Evolutionary conservation across 2,113 vertebrate genomes (phyloP).

Genomic region (Opisthocomus hoazin): DNA sequence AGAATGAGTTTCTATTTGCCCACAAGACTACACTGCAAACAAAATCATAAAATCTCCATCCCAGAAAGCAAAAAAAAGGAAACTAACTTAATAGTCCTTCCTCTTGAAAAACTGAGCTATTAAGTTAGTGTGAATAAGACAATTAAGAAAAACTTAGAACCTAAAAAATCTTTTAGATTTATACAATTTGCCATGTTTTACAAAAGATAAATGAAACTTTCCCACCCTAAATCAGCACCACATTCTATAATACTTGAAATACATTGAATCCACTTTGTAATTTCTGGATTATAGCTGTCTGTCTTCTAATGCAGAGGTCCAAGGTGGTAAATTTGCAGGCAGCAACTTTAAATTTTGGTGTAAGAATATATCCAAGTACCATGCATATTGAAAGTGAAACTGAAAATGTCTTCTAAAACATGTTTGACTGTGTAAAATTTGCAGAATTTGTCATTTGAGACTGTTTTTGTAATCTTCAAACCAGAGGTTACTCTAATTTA

Average conservation of each 20-base stretch:
- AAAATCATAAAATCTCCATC: not conserved
- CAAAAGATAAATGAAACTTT: not conserved
- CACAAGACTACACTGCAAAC: not conserved
- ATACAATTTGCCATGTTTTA: not conserved
- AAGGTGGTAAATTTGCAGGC: not conserved
- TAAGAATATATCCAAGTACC: not conserved
- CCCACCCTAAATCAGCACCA: not conserved
- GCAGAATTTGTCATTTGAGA: not conserved
- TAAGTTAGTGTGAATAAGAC: not conserved
- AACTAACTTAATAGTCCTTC: not conserved
- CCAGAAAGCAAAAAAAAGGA: not conserved
- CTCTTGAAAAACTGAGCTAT: not conserved
- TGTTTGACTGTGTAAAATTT: not conserved
- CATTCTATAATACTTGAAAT: not conserved
- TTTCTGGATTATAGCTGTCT: not conserved
- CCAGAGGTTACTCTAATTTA: not conserved
- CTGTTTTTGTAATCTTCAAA: not conserved
- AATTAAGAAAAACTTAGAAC: not conserved
- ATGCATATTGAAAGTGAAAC: not conserved
- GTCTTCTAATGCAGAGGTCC: not conserved
- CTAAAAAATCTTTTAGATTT: not conserved
- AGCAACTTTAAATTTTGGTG: not conserved
- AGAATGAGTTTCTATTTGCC: not conserved
- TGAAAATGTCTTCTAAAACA: not conserved
- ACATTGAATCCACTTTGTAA: not conserved